Base-by-base conservation (phyloP, 2,888 invertebrate species). In the Ferrisia virgata region DNA sequence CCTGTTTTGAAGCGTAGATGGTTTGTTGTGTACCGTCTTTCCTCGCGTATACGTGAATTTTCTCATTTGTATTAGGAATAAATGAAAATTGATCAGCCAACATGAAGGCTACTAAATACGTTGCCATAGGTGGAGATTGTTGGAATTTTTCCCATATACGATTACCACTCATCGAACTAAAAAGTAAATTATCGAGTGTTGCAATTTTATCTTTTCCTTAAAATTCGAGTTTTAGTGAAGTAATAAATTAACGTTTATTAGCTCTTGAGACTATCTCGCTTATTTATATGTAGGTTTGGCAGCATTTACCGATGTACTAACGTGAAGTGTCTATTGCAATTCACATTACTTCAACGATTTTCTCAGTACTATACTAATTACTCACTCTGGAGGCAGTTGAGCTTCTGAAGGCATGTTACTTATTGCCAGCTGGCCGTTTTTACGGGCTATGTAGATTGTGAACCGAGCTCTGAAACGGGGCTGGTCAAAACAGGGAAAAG, bases 401-500 rank as follows among this genome's bases (percentile, higher is more conserved):
- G 15, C 4, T 1, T 76, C 28, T 25, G 18, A 31, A 11, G 84
- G 85, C 86, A 86, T 86, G 82, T 87, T 87, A 43, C 87, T 86
- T 13, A 87, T 81, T 4, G 87, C 85, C 2, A 47, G 85, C 72
- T 85, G 83, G 9, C 0, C 11, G 11, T 36, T 76, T 2, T 78
- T 79, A 86, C 93, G 91, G 6, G 90, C 90, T 81, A 96, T 91
- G 82, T 91, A 92, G 31, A 96, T 91, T 6, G 91, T 91, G 86
- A 95, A 96, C 39, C 89, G 91, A 0, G 96, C 94, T 88, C 96
- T 95, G 87, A 94, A 93, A 18, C 91, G 90, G 1, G 96, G 96
- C 86, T 96, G 95, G 87, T 96, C 96, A 87, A 95, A 95, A 88
- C 96, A 96, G 6, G 96, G 96, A 88, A 96, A 96, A 0, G 94